A percentile compares a stretch with the other conserved stretches of the same genome.
Conservation (phyloP, 1,140 invertebrate species). For the Odontomachus brunneus region DNA sequence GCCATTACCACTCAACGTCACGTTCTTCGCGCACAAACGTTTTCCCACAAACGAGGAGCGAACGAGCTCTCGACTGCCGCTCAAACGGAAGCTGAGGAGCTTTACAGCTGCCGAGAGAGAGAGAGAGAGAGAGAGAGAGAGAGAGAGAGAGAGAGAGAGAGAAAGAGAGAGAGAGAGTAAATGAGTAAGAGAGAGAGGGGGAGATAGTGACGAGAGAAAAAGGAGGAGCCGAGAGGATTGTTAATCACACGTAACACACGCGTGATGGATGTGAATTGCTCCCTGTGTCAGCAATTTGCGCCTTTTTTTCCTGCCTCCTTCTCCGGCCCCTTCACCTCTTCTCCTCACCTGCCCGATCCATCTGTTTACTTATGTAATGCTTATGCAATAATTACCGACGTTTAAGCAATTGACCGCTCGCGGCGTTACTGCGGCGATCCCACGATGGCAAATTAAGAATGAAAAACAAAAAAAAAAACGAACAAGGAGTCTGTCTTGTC, state of each 20-base stretch:
- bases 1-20: background rate
- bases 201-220: background rate
- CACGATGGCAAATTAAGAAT: slow-evolving; percentile 19
- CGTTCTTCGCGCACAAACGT: background rate
- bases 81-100: slow-evolving; percentile 31
- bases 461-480: slow-evolving; percentile 20
- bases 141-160: too few species aligned
- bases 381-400: slow-evolving; percentile 64
- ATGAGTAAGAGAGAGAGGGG: slow-evolving; percentile 12
- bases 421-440: slow-evolving; percentile 49
- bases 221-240: slow-evolving; percentile 60
- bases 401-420: slow-evolving; percentile 66
- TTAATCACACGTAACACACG: slow-evolving; percentile 73
- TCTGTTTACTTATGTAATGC: slow-evolving; percentile 70
- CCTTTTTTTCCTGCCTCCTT: slow-evolving; percentile 56
- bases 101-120: too few species aligned
- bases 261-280: slow-evolving; percentile 73
- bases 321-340: background rate
- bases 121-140: too few species aligned
- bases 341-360: slow-evolving; percentile 39
- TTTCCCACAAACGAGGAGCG: slow-evolving; percentile 32
- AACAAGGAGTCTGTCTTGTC: background rate
- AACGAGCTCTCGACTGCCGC: slow-evolving; percentile 26
- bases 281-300: slow-evolving; percentile 70
- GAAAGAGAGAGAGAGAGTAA: slow-evolving; percentile 13